phyloP scores from a whole-genome alignment of 2,888 invertebrate genomes.

The Scelioninae gen. 2 region DNA sequence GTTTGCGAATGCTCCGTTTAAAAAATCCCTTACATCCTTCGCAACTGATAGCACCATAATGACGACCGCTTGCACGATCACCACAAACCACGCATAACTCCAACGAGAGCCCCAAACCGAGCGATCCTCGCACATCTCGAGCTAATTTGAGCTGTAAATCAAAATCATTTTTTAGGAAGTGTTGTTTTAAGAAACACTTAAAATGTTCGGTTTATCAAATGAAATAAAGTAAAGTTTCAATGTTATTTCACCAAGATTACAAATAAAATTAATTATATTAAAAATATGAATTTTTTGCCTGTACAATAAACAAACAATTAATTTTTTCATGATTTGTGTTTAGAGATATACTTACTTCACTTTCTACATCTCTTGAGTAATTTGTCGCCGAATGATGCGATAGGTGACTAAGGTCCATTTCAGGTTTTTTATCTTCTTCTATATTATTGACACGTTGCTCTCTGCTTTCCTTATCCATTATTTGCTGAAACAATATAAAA shows the following conservation, averaged over 20 bases:
- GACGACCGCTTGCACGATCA: slow-evolving; percentile 95
- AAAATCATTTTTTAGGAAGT: slow-evolving; percentile 13
- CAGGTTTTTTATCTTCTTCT: slow-evolving; percentile 66
- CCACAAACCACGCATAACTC: slow-evolving; percentile 97
- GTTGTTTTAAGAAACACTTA: too few relatives aligned
- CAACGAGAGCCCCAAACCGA: slow-evolving; percentile 79
- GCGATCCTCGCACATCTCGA: slow-evolving; percentile 72
- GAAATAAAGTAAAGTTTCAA: too few relatives aligned
- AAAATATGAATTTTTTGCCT: too few relatives aligned
- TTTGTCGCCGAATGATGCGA: slow-evolving; percentile 66
- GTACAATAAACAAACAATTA: too few relatives aligned
- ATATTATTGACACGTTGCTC: slow-evolving; percentile 68
- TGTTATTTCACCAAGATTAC: too few relatives aligned
- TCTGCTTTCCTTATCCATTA: slow-evolving; percentile 71
- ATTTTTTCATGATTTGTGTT: too few relatives aligned
- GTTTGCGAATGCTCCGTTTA: slow-evolving; percentile 97
- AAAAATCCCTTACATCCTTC: slow-evolving; percentile 99
- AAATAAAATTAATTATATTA: too few relatives aligned
- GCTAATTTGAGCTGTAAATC: slow-evolving; percentile 70
- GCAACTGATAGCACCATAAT: slow-evolving; percentile 95
- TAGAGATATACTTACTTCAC: slow-evolving; percentile 65
- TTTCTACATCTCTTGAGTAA: slow-evolving; percentile 63
- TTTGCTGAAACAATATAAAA: slow-evolving; percentile 61
- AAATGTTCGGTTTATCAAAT: too few relatives aligned
- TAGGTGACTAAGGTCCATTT: slow-evolving; percentile 69